Evolutionary conservation across 2,888 invertebrate genomes (phyloP).

Genomic region (Epistrophe grossulariae): DNA sequence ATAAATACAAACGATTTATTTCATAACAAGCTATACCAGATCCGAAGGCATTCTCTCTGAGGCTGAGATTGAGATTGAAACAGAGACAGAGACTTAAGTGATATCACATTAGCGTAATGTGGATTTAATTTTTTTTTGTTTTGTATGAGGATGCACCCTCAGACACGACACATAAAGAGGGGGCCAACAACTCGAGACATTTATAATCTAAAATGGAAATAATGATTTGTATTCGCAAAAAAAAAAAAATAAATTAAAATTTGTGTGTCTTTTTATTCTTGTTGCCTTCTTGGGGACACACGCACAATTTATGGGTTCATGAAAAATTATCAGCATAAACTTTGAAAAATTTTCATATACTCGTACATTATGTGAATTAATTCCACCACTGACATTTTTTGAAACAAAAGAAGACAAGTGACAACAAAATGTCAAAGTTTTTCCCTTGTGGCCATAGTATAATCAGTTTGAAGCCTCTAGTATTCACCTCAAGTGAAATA

Average conservation of each 20-base stretch:
- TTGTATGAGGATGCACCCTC: constrained; percentile 18
- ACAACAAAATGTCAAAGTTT: too few species aligned
- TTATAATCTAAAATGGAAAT: neutral
- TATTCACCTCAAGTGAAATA: too few species aligned
- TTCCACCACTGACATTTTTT: too few species aligned
- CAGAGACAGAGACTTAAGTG: constrained; percentile 23
- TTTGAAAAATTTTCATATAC: neutral
- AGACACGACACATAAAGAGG: constrained; percentile 3
- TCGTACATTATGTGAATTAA: too few species aligned
- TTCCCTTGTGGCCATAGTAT: too few species aligned
- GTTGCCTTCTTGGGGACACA: neutral
- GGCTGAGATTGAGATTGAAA: neutral
- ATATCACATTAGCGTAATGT: constrained; percentile 51
- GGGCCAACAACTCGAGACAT: constrained; percentile 1
- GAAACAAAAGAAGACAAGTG: too few species aligned
- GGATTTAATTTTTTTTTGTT: constrained; percentile 38
- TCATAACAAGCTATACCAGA: constrained; percentile 48
- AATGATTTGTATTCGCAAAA: neutral
- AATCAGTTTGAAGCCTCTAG: too few species aligned
- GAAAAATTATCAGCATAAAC: neutral
- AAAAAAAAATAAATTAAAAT: neutral
- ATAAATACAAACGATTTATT: constrained; percentile 40
- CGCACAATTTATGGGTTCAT: neutral
- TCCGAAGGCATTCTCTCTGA: constrained; percentile 22
- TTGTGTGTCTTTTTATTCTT: neutral